Conservation (phyloP, 2,797 vertebrate genomes). For the Semotilus atromaculatus region DNA sequence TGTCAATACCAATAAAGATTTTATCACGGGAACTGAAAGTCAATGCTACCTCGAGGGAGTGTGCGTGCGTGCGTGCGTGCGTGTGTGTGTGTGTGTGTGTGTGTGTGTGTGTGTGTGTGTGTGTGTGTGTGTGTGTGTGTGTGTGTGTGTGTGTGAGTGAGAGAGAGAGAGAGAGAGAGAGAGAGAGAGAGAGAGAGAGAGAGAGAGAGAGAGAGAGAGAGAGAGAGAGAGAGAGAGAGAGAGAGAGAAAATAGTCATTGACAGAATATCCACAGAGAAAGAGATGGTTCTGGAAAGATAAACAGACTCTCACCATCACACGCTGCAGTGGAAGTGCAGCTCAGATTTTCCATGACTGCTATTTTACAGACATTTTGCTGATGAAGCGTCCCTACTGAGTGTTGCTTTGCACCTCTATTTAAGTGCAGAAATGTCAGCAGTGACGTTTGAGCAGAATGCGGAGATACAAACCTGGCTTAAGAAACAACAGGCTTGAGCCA, state of each 20-base stretch:
- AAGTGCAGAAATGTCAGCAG: slow-evolving; percentile 12
- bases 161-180: slow-evolving; percentile 11
- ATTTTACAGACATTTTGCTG: slow-evolving; percentile 24
- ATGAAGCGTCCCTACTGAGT: slow-evolving; percentile 6
- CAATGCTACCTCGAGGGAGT: slow-evolving; percentile 65
- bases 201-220: slow-evolving; percentile 10
- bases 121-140: neutral
- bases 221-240: neutral
- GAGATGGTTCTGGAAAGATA: neutral
- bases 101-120: neutral
- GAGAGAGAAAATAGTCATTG: slow-evolving; percentile 33
- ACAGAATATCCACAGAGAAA: slow-evolving; percentile 25
- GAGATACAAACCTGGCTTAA: slow-evolving; percentile 12
- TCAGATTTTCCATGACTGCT: slow-evolving; percentile 16
- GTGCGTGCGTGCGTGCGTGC: neutral
- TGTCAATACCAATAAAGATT: slow-evolving; percentile 79
- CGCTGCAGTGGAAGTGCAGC: neutral
- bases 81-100: neutral
- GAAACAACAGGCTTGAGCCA: neutral
- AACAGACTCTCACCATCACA: slow-evolving; percentile 9
- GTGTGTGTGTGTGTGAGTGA: too few species aligned
- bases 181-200: neutral
- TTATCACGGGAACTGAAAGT: slow-evolving; percentile 69
- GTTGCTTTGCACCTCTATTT: slow-evolving; percentile 33
- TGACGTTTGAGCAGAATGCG: slow-evolving; percentile 4